Evolutionary conservation across 2,797 vertebrate species (phyloP).

Genomic region (Sphenopsis melanotis): DNA sequence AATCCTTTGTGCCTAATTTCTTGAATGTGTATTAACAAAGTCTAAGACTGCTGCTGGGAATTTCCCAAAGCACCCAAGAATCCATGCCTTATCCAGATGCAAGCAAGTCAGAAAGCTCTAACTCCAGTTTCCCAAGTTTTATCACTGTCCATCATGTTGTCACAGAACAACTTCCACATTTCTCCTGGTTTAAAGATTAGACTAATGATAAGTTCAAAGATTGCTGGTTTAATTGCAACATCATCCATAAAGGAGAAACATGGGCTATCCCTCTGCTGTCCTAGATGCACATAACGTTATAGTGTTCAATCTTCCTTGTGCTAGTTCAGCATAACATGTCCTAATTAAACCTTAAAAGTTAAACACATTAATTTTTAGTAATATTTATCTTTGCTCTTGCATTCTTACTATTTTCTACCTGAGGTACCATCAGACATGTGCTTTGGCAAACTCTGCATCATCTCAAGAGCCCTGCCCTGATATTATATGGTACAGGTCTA

Average conservation of each 20-base stretch:
- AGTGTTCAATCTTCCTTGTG: not conserved
- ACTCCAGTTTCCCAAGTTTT: not conserved
- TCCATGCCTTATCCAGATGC: not conserved
- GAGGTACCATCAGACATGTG: not conserved
- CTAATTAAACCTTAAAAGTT: not conserved
- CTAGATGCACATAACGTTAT: not conserved
- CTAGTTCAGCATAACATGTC: not conserved
- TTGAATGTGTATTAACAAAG: not conserved
- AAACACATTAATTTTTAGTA: not conserved
- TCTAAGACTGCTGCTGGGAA: not conserved
- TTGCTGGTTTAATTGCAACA: not conserved
- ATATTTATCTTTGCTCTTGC: not conserved
- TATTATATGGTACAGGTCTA: not conserved
- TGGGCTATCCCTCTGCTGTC: not conserved
- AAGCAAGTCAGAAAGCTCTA: not conserved
- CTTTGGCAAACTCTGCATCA: not conserved
- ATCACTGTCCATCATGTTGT: not conserved
- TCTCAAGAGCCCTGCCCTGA: not conserved
- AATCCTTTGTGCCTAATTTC: constrained; percentile 22
- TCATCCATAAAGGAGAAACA: not conserved
- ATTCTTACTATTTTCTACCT: not conserved
- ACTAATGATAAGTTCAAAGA: not conserved
- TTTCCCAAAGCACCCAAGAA: constrained; percentile 12
- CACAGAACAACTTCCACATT: not conserved
- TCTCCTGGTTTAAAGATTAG: not conserved